Evolutionary conservation across 2,888 invertebrate genomes (phyloP).

Genomic region (Scaptomyza flava): DNA sequence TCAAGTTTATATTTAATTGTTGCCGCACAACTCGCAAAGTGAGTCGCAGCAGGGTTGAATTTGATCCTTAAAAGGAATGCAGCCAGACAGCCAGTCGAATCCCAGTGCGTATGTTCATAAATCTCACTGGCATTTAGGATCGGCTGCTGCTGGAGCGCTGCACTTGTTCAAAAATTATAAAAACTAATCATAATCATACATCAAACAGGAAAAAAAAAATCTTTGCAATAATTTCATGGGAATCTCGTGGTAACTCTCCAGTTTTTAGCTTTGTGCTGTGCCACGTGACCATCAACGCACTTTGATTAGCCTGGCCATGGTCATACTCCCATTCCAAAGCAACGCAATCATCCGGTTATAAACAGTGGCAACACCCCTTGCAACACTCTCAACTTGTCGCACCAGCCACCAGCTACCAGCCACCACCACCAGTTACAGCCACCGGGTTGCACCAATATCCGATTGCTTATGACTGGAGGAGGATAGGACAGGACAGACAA

Average conservation of each 20-base stretch:
- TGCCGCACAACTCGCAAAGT: neutral
- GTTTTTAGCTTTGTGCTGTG: constrained; percentile 45
- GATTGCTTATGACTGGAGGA: constrained; percentile 45
- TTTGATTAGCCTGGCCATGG: constrained; percentile 74
- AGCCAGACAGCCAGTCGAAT: constrained; percentile 29
- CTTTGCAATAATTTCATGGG: constrained; percentile 64
- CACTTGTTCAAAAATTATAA: constrained; percentile 71
- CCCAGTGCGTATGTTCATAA: constrained; percentile 58
- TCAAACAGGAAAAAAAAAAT: constrained; percentile 55
- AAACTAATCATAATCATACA: constrained; percentile 75
- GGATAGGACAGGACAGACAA: constrained; percentile 16
- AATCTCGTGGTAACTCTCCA: constrained; percentile 50
- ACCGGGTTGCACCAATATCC: constrained; percentile 68
- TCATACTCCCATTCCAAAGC: constrained; percentile 11
- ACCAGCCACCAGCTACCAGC: constrained; percentile 12
- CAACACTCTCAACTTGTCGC: constrained; percentile 29
- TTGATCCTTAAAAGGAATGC: neutral
- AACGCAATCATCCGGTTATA: constrained; percentile 40
- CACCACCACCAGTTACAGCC: constrained; percentile 30
- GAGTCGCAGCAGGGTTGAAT: neutral
- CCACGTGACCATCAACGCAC: constrained; percentile 79
- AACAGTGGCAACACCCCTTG: constrained; percentile 28
- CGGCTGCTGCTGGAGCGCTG: constrained; percentile 26
- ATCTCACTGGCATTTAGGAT: constrained; percentile 67
- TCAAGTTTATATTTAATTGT: constrained; percentile 56